Base-by-base conservation (phyloP, 1,140 invertebrate genomes). In the Protaetia brevitarsis region DNA sequence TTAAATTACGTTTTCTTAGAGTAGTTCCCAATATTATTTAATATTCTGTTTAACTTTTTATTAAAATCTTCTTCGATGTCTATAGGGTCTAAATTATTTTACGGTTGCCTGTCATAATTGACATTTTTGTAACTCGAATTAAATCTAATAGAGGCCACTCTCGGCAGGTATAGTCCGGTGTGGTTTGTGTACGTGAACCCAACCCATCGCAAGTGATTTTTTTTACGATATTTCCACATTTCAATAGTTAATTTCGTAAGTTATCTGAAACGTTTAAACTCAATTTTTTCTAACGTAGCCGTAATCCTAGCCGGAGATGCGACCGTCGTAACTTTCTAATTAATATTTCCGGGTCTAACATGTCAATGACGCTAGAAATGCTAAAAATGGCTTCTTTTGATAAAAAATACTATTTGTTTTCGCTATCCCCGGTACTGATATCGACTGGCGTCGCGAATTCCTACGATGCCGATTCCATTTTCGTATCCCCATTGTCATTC, bases 201-300 rank as follows among this genome's bases (percentile, higher is more conserved):
- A 66, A 63, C 65, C 65, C 65, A 57, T 34, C 31, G 59, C 36
- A 66, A 56, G 65, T 63, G 34, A 29, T 61, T 66, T 66, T 66
- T 66, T 65, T 51, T 31, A n/a, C n/a, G 41, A 65, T 37, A 65
- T 59, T 65, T 59, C n/a, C 23, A 31, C 37, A 36, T 59, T 31
- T 65, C 31, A 8, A 51, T 51, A 51, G 41, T 51, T 51, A 30
- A 58, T 65, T 59, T 59, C 34, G 19, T 27, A 26, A 23, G n/a
- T 66, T 36, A 66, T 58, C 11, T 21, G 30, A 30, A 61, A 36
- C 30, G 31, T n/a, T 45, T 62, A 30, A 11, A 36, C 19, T 27
- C 60, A 26, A 62, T 36, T 11, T n/a, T 31, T 36, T 62, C 27
- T 16, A 37, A 62, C 19, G 60, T 26, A 36, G 11, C 5, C 6